Conservation (phyloP, 2,113 vertebrate genomes). For the Chaetodon auriga region DNA sequence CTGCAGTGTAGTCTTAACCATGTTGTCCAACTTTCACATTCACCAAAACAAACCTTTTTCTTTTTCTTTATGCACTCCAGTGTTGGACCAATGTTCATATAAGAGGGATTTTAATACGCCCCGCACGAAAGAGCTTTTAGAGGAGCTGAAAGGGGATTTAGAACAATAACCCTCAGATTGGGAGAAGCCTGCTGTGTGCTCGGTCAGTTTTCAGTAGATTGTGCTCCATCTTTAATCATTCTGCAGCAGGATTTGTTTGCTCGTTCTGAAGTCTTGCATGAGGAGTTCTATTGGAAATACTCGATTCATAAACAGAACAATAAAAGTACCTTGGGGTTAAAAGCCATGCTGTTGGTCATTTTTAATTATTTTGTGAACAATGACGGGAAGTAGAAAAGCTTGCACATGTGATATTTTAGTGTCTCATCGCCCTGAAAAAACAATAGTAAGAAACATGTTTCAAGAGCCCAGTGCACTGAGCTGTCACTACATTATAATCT, state of each 20-base stretch:
- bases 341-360: constrained; percentile 5
- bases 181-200: background rate
- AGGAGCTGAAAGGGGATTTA: background rate
- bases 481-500: background rate
- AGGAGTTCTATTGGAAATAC: constrained; percentile 49
- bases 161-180: background rate
- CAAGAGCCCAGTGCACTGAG: background rate
- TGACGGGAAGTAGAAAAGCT: background rate
- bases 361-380: constrained; percentile 7
- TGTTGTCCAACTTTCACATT: background rate
- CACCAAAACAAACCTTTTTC: background rate
- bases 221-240: constrained; percentile 22
- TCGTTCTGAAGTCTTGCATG: constrained; percentile 58
- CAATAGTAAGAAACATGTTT: background rate
- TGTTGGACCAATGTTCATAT: constrained; percentile 18
- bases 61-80: constrained; percentile 52
- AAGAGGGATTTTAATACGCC: background rate
- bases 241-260: constrained; percentile 41
- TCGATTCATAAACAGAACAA: constrained; percentile 50
- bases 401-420: background rate
- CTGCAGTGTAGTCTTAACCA: constrained; percentile 10
- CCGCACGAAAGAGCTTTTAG: background rate
- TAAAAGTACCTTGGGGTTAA: constrained; percentile 57
- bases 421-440: background rate
- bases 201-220: constrained; percentile 4